Conservation (phyloP, 1,140 invertebrate species). For the Penaeus chinensis region DNA sequence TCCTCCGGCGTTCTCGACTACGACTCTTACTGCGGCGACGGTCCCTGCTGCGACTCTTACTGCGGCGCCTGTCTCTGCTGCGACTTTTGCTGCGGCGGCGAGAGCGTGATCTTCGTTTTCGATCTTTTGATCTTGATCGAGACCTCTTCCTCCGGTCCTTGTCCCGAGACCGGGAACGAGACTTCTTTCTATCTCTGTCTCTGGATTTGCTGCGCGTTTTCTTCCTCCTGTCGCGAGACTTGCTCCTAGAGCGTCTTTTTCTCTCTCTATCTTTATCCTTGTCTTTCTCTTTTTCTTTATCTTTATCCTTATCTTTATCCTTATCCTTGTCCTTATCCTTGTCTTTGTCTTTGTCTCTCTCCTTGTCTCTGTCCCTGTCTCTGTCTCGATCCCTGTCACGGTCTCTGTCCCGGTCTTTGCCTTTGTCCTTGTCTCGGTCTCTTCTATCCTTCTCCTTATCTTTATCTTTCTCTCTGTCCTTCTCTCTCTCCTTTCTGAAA, state of each 20-base stretch:
- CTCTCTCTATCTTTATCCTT: constrained; percentile 61
- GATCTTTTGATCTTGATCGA: constrained; percentile 47
- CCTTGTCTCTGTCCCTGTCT: neutral
- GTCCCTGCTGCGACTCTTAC: constrained; percentile 67
- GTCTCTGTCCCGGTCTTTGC: constrained; percentile 14
- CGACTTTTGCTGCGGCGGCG: neutral
- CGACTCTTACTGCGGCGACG: constrained; percentile 70
- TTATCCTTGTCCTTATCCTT: constrained; percentile 66
- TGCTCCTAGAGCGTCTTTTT: constrained; percentile 49
- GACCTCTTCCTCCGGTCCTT: constrained; percentile 23
- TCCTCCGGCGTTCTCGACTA: constrained; percentile 65
- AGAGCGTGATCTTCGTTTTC: constrained; percentile 27
- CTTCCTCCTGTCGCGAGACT: constrained; percentile 51
- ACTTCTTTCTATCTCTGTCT: constrained; percentile 49
- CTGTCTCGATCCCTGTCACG: too few species aligned
- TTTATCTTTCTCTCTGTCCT: too few species aligned
- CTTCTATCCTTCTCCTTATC: neutral
- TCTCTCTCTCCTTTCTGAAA: constrained; percentile 38
- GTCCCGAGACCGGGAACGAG: constrained; percentile 25
- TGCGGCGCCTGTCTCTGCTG: constrained; percentile 62
- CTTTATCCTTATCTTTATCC: constrained; percentile 11
- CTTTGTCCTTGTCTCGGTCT: too few species aligned
- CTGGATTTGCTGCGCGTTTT: constrained; percentile 5
- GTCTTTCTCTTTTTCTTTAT: constrained; percentile 58
- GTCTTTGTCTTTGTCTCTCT: constrained; percentile 64